Percentiles rank a stretch among this genome's conserved stretches.
phyloP scores from a whole-genome alignment of 1,140 invertebrate genomes.

The Scaptomyza pallida region DNA sequence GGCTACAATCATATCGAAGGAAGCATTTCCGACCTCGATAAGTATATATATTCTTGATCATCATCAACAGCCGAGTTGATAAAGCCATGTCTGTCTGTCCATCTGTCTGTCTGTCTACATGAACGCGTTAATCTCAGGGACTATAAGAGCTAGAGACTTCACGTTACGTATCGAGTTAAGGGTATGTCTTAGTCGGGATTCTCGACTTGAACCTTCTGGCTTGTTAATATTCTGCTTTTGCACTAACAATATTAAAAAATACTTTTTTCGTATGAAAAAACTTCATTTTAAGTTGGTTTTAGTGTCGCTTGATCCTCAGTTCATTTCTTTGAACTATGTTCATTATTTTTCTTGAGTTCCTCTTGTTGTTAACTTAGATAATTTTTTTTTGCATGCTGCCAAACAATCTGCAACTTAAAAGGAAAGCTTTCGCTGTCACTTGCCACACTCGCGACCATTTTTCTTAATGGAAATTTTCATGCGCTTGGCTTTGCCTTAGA shows the following conservation, averaged over 20 bases:
- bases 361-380: constrained; percentile 26
- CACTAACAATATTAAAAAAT: not conserved
- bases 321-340: constrained; percentile 5
- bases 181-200: no score
- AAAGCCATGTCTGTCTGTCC: no score
- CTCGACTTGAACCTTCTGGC: no score
- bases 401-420: constrained; percentile 16
- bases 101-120: no score
- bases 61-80: no score
- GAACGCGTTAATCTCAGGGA: no score
- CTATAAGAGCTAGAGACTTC: no score
- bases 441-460: constrained; percentile 73
- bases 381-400: constrained; percentile 32
- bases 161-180: no score
- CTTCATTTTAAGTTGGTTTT: not conserved
- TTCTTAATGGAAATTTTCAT: constrained; percentile 75
- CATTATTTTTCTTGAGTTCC: constrained; percentile 13
- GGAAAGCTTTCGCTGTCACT: constrained; percentile 60
- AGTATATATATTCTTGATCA: no score
- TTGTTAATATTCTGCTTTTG: no score
- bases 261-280: constrained; percentile 1
- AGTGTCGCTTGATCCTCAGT: constrained; percentile 3
- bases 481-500: constrained; percentile 72
- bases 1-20: no score
- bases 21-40: no score